Base-by-base conservation (phyloP, 1,140 invertebrate genomes). In the Drepana arcuata region DNA sequence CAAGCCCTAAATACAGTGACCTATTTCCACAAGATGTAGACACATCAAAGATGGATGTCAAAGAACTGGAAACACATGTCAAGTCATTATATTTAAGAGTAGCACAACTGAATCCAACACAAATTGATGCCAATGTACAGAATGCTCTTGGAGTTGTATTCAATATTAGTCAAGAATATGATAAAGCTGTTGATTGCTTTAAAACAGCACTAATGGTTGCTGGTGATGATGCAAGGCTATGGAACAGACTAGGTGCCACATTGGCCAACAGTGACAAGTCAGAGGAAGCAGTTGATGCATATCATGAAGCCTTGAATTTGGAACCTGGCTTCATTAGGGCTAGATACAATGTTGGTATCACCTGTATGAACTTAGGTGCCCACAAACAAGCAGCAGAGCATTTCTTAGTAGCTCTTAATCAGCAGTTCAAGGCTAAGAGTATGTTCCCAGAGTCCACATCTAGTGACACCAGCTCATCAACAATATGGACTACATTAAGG, bases 201-300 rank as follows among this genome's bases (percentile, higher is more conserved):
- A 89, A 90, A 65, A 88, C 95, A 21, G 97, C 97, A 1, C 72
- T 99, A 6, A 90, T 92, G 75, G 91, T 92, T 5, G 87, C 88
- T 60, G 93, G 92, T 14, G 86, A 96, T 52, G 95, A 99, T 89
- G 91, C 95, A 4, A 89, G 95, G 69, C 80, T 99, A 18, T 99
- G 98, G 98, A 99, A 99, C 83, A 92, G 95, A 61, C 84, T 99
- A 15, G 98, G 98, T 25, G 98, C 98, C 16, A 97, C 97, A 14
- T 83, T 99, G 50, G 98, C 98, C 10, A 99, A 99, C 84, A 95
- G 96, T 50, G 93, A 93, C 29, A 89, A 90, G 33, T 95, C 96
- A 11, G 96, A 97, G 65, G 95, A 99, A 86, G 97, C 98, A 10
- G 93, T 99, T 11, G 91, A 95, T 53, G 97, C 97, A 0, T 99